Evolutionary conservation across 2,797 vertebrate species (phyloP).

Genomic region (Sparus aurata): DNA sequence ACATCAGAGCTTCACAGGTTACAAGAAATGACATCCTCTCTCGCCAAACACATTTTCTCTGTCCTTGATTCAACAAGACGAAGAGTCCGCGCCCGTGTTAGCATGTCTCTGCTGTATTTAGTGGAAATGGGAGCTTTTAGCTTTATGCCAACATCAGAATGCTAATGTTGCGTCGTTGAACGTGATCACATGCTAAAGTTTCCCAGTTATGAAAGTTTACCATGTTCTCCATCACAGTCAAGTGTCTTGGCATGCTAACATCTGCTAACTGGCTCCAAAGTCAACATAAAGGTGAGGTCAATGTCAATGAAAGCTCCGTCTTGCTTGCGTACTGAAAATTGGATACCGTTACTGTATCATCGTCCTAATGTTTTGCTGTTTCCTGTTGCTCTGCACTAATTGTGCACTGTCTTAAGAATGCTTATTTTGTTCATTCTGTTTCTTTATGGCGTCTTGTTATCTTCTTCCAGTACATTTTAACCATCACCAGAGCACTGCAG

Average conservation of each 20-base stretch:
- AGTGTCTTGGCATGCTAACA: not conserved
- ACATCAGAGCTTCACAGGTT: not conserved
- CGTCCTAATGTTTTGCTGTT: not conserved
- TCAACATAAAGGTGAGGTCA: not conserved
- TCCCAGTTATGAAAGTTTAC: not conserved
- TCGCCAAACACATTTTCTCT: not conserved
- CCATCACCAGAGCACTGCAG: not conserved
- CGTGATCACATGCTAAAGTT: not conserved
- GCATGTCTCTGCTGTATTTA: not conserved
- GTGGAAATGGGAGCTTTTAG: not conserved
- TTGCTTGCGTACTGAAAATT: not conserved
- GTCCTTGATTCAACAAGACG: not conserved
- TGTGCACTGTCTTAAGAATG: not conserved
- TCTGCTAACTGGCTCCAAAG: not conserved
- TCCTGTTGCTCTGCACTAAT: not conserved
- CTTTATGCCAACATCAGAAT: not conserved
- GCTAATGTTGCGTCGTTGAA: not conserved
- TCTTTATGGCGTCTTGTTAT: not conserved
- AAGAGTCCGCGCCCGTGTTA: not conserved
- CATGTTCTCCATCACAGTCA: not conserved
- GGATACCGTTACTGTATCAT: not conserved
- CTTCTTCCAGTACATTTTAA: not conserved
- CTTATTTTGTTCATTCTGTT: not conserved
- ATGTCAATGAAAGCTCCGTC: too few relatives aligned
- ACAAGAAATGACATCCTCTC: not conserved